phyloP scores from a whole-genome alignment of 1,140 invertebrate species.

The Calephelis nemesis region DNA sequence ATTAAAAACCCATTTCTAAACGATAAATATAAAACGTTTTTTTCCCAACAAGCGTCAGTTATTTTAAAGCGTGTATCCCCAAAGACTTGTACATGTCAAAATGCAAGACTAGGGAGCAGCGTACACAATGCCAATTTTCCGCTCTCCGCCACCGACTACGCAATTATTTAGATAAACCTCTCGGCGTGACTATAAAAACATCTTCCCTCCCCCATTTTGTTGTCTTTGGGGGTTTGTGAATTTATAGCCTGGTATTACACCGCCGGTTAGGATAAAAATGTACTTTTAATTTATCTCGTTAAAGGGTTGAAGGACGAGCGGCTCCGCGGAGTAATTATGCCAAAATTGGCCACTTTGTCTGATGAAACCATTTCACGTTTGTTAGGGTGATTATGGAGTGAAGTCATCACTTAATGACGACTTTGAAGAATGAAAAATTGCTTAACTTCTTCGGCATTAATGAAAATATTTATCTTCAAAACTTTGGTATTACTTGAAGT shows the following conservation, averaged over 20 bases:
- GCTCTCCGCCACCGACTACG: conserved; percentile 73
- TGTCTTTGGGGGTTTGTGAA: conserved; percentile 75
- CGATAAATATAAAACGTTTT: neutral
- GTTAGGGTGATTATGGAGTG: conserved; percentile 58
- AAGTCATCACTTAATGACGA: conserved; percentile 63
- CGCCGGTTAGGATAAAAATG: conserved; percentile 76
- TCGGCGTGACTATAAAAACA: conserved; percentile 77
- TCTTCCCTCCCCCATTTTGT: conserved; percentile 71
- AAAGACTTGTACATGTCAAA: conserved; percentile 43
- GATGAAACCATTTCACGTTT: conserved; percentile 72
- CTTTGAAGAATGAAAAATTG: conserved; percentile 65
- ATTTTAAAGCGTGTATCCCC: conserved; percentile 32
- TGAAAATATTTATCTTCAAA: conserved; percentile 6
- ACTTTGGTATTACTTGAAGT: no score
- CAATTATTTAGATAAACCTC: conserved; percentile 79
- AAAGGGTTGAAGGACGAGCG: conserved; percentile 76
- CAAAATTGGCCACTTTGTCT: conserved; percentile 76
- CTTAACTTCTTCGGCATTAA: conserved; percentile 7
- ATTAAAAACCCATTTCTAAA: no score
- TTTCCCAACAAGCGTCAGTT: neutral
- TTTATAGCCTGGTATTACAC: conserved; percentile 72
- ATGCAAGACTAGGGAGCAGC: conserved; percentile 39
- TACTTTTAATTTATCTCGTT: conserved; percentile 79
- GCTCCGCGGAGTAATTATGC: conserved; percentile 76
- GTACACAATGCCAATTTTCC: conserved; percentile 74